Conservation (phyloP, 2,113 vertebrate genomes). For the Nothoprocta pentlandii region DNA sequence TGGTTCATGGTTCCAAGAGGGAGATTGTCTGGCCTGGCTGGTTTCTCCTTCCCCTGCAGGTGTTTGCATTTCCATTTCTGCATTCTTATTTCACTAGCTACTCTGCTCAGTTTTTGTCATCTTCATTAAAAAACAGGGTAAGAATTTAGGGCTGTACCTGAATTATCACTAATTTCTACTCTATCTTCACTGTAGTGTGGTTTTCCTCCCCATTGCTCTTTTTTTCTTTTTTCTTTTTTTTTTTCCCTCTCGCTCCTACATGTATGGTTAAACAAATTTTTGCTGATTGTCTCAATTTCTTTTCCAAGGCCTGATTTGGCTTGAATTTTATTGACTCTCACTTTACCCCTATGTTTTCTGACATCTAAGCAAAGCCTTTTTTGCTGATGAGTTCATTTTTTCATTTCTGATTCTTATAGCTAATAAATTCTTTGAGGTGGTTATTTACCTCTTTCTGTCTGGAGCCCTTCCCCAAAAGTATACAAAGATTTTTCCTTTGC, state of each 20-base stretch:
- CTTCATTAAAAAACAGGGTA: neutral
- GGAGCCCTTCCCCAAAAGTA: neutral
- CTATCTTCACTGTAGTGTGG: neutral
- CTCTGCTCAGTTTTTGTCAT: neutral
- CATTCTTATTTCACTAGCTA: neutral
- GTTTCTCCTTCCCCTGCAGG: neutral
- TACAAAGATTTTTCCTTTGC: slow-evolving; percentile 21
- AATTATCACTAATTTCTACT: neutral
- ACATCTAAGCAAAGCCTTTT: neutral
- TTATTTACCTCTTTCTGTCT: neutral
- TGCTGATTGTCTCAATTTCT: neutral
- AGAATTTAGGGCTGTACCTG: neutral
- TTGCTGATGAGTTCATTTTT: neutral
- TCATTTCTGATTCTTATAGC: neutral
- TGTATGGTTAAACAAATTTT: neutral
- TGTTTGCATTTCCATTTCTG: neutral
- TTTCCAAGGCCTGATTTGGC: neutral
- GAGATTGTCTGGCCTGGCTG: neutral
- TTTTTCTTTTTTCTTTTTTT: neutral
- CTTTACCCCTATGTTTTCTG: neutral
- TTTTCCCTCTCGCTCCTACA: neutral
- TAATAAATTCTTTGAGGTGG: neutral
- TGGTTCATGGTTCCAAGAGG: neutral
- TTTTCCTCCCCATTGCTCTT: neutral
- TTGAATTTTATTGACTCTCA: neutral